Evolutionary conservation across 2,113 vertebrate species (phyloP), one percentile per base, ranked within the genome.

Genomic region (Labeo rohita): DNA sequence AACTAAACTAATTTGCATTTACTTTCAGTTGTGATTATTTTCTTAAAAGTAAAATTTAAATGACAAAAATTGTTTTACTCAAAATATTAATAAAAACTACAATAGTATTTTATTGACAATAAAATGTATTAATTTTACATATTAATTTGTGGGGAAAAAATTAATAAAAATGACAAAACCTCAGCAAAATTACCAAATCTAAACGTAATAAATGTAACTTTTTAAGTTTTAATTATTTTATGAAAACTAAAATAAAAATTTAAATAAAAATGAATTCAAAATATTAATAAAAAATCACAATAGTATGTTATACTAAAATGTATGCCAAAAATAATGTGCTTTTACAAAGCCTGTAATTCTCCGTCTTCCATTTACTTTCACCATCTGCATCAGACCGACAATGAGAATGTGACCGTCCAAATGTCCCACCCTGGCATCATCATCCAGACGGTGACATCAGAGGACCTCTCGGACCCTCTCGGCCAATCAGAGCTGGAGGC

Each of bases 381-480:
- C 21, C 65, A 2, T 56, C 13, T 50, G 2, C 43, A 66, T 96
- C 90, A 99, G 98, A 95, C 96, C n/a, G 97, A 99, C 81, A 93
- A 92, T 86, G 98, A 99, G 74, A 97, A 96, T 1, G 95, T 97
- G 84, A 96, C 96, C 2, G 94, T 97, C 70, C 96, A 97, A 90
- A 96, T 96, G 91, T 95, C 96, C 87, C 94, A 96, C 0, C 96
- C 96, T 0, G 95, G 97, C 28, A 97, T 99, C 94, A 98, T 99
- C 89, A 99, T 99, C 91, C 97, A 97, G 89, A 98, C 98, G 0
- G 94, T 99, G 76, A 95, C 97, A 84, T 94, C 98, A 76, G 97
- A 98, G 76, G 97, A 98, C 84, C 93, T 96, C 86, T 87, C 96
- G 83, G 94, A 94, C 47, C 92, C 96, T 23, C 93, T 97, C 78